Evolutionary conservation across 2,113 vertebrate genomes (phyloP).

Genomic region (Dascyllus trimaculatus): DNA sequence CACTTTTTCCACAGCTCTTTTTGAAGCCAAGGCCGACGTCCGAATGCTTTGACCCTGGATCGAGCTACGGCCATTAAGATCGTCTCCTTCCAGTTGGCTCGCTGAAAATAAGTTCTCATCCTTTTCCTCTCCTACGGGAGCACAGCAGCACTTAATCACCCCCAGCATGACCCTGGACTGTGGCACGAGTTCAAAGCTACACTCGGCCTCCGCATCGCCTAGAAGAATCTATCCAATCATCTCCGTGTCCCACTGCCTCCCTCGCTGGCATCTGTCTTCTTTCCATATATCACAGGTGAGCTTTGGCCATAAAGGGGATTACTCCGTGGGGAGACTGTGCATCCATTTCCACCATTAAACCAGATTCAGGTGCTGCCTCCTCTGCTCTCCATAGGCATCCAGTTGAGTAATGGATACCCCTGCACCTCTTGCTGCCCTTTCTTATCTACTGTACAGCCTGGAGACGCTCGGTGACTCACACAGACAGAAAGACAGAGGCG

Average conservation of each 20-base stretch:
- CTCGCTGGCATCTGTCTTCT: conserved; percentile 79
- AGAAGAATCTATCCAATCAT: conserved; percentile 66
- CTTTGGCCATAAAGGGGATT: conserved; percentile 74
- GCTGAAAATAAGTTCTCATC: conserved; percentile 64
- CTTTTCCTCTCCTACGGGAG: conserved; percentile 54
- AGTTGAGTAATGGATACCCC: conserved; percentile 75
- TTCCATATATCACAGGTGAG: conserved; percentile 80
- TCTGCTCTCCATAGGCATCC: conserved; percentile 72
- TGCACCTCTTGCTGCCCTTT: conserved; percentile 66
- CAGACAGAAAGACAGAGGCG: conserved; percentile 41
- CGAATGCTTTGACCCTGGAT: conserved; percentile 14
- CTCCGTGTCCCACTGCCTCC: conserved; percentile 60
- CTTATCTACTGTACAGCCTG: conserved; percentile 69
- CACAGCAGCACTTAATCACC: conserved; percentile 68
- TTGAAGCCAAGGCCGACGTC: neutral
- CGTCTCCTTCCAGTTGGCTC: conserved; percentile 39
- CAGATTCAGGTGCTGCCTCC: conserved; percentile 78
- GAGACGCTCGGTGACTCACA: conserved; percentile 48
- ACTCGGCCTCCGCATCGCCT: conserved; percentile 66
- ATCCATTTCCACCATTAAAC: conserved; percentile 84
- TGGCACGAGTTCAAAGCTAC: conserved; percentile 71
- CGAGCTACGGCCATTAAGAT: conserved; percentile 39
- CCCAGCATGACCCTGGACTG: conserved; percentile 70
- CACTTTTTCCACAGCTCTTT: neutral
- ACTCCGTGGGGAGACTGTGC: conserved; percentile 71